Evolutionary conservation across 2,888 invertebrate genomes (phyloP).

Genomic region (Lutraria lutraria): DNA sequence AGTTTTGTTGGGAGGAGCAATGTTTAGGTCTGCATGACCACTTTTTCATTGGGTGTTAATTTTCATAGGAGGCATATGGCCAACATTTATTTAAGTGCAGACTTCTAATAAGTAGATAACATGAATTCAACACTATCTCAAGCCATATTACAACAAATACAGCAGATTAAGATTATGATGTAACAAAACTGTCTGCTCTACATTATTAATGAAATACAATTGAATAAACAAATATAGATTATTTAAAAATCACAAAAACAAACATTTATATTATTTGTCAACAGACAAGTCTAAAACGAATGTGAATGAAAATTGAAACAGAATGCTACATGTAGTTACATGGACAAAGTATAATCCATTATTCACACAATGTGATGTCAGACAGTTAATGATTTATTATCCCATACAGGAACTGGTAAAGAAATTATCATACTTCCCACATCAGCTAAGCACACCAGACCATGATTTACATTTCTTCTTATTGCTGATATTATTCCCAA

Average conservation of each 20-base stretch:
- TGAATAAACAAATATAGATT: not conserved
- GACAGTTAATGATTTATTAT: not conserved
- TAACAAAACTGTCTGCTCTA: not conserved
- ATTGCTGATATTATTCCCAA: not conserved
- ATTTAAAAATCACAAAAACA: not conserved
- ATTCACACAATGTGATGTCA: not conserved
- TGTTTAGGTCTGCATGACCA: no score
- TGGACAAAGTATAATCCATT: not conserved
- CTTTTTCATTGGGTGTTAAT: no score
- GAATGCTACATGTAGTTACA: no score
- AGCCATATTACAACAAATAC: not conserved
- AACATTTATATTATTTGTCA: not conserved
- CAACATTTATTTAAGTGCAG: not conserved
- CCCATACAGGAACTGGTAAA: not conserved
- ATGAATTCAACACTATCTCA: not conserved
- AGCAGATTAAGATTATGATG: not conserved
- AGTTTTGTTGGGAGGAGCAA: no score
- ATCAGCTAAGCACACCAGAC: not conserved
- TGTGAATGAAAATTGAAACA: not conserved
- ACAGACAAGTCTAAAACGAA: not conserved
- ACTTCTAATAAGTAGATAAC: not conserved
- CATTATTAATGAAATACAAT: not conserved
- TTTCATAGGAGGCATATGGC: no score
- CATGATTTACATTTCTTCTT: constrained; percentile 9
- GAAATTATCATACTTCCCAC: not conserved